These are phyloP conservation scores for Aphodius granarius DNA, from an alignment of 2,888 invertebrate species.

Conservation along the genomic window DNA sequence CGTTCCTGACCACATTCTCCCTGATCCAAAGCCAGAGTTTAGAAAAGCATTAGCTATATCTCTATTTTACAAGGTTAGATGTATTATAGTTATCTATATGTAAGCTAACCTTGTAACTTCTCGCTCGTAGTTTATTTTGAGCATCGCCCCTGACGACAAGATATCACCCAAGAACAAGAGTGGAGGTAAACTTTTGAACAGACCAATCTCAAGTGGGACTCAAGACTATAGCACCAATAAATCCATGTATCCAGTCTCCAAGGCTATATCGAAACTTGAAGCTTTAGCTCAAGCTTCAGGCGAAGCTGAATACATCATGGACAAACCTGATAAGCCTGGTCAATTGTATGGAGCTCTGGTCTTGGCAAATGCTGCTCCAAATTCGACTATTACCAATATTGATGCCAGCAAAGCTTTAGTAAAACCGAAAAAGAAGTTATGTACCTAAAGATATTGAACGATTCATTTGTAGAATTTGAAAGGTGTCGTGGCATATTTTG, in stretches of 20 bases:
- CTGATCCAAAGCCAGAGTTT: constrained; percentile 70
- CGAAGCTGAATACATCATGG: constrained; percentile 75
- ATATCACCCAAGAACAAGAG: constrained; percentile 50
- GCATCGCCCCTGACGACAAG: constrained; percentile 52
- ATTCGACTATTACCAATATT: constrained; percentile 63
- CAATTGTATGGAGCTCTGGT: constrained; percentile 77
- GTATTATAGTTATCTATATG: background rate
- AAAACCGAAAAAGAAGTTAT: constrained; percentile 38
- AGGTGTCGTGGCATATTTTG: constrained; percentile 67
- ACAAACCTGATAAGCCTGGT: constrained; percentile 64
- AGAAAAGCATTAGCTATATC: constrained; percentile 71
- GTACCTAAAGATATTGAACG: background rate
- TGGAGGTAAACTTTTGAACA: constrained; percentile 55
- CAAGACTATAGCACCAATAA: constrained; percentile 64
- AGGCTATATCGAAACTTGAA: constrained; percentile 67
- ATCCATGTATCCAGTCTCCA: constrained; percentile 63
- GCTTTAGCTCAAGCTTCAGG: constrained; percentile 62
- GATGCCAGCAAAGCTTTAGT: constrained; percentile 70
- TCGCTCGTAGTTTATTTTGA: constrained; percentile 32
- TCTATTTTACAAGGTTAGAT: constrained; percentile 77
- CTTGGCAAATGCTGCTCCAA: constrained; percentile 58
- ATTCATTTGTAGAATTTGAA: constrained; percentile 66
- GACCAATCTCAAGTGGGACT: constrained; percentile 61
- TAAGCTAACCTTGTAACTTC: background rate
- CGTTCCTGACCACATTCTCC: constrained; percentile 62